Conservation (phyloP, 2,113 vertebrate genomes). For the Neodon shergylaensis region DNA sequence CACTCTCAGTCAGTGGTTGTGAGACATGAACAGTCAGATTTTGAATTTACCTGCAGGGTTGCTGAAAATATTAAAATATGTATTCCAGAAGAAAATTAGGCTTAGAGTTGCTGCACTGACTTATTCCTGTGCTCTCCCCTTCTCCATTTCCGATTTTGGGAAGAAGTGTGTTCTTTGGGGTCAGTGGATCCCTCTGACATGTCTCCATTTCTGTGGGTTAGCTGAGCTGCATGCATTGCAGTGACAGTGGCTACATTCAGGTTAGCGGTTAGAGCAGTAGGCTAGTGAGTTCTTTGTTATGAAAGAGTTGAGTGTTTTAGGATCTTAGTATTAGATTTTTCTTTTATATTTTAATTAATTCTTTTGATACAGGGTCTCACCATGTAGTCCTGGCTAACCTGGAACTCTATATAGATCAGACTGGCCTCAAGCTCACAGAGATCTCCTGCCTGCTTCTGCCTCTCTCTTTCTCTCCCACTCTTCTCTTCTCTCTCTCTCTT, state of each 20-base stretch:
- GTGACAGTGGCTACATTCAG: not conserved
- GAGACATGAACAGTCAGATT: not conserved
- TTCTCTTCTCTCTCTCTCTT: no score
- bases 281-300: slow-evolving; percentile 17
- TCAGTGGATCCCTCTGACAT: not conserved
- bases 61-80: not conserved
- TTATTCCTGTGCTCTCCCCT: not conserved
- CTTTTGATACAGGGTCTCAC: no score
- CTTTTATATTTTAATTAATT: not conserved
- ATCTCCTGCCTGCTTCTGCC: not conserved
- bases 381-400: not conserved
- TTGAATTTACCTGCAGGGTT: slow-evolving; percentile 18
- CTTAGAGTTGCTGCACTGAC: slow-evolving; percentile 17
- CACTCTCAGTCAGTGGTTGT: not conserved
- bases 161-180: slow-evolving; percentile 1
- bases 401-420: not conserved
- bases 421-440: not conserved
- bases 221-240: not conserved
- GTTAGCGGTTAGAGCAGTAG: not conserved
- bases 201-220: not conserved
- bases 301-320: slow-evolving; percentile 39
- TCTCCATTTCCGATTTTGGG: not conserved
- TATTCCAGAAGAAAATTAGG: slow-evolving; percentile 4
- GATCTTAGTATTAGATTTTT: not conserved
- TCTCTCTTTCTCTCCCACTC: no score